Conservation (phyloP, 1,140 invertebrate genomes). For the Aphelenchoides besseyi region DNA sequence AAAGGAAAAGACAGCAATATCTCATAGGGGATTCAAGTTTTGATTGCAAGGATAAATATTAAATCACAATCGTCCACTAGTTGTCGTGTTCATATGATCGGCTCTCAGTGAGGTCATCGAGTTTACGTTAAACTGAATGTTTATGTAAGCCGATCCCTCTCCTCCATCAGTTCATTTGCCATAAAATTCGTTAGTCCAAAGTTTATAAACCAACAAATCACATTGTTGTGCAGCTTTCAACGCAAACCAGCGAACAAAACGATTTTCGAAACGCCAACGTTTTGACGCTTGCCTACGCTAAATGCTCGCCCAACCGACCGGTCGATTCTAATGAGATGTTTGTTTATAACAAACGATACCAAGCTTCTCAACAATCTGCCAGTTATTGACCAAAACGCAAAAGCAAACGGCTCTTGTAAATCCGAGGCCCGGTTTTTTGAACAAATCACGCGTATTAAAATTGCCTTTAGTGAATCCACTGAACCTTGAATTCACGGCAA, state of each 20-base stretch:
- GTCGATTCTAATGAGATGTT: not conserved
- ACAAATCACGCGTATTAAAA: conserved; percentile 6
- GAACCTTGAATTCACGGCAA: not conserved
- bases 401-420: not conserved
- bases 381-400: not conserved
- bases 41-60: too few relatives aligned
- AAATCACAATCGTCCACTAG: too few relatives aligned
- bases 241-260: conserved; percentile 35
- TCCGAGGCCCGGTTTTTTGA: not conserved
- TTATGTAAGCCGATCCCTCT: conserved; percentile 12
- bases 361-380: too few relatives aligned
- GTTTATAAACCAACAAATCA: not conserved
- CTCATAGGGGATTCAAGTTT: too few relatives aligned
- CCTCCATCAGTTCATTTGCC: conserved; percentile 1
- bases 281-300: conserved; percentile 27
- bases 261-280: conserved; percentile 10
- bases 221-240: conserved; percentile 9
- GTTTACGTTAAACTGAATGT: too few relatives aligned
- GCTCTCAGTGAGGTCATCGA: too few relatives aligned
- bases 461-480: not conserved
- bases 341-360: too few relatives aligned
- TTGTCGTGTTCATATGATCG: too few relatives aligned
- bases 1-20: not conserved
- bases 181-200: not conserved
- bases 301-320: conserved; percentile 5